phyloP scores from a whole-genome alignment of 2,113 vertebrate genomes.

The Anarhynchus alexandrinus region DNA sequence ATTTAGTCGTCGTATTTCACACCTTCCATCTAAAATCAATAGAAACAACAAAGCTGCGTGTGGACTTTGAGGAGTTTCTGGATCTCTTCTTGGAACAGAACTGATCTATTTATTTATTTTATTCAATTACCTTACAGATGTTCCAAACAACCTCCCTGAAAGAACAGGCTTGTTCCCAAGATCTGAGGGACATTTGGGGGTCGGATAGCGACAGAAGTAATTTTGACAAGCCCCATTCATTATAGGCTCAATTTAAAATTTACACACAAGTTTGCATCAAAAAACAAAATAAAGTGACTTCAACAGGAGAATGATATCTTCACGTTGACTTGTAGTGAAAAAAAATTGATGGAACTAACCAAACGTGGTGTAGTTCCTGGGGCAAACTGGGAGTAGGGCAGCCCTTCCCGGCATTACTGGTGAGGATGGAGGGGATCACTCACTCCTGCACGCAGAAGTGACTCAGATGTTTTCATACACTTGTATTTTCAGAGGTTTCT shows the following conservation, averaged over 20 bases:
- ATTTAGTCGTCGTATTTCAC: background rate
- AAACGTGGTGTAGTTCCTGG: background rate
- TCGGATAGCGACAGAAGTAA: background rate
- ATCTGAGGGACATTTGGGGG: background rate
- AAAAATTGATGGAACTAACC: background rate
- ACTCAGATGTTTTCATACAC: constrained; percentile 2
- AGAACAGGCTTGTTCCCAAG: background rate
- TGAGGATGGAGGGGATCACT: background rate
- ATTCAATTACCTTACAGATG: background rate
- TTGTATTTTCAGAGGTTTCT: constrained; percentile 29
- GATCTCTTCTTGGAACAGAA: background rate
- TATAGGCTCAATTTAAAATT: background rate
- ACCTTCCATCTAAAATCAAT: background rate
- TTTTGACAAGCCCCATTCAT: background rate
- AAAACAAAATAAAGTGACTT: background rate
- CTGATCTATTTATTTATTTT: background rate
- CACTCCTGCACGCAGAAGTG: background rate
- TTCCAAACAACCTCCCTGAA: background rate
- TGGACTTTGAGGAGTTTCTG: background rate
- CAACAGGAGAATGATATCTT: background rate
- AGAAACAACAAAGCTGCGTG: background rate
- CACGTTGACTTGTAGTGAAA: background rate
- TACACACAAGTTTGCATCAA: background rate
- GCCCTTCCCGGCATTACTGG: background rate
- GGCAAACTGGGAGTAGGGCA: background rate